Conservation (phyloP, 2,113 vertebrate genomes). For the Mugil cephalus region DNA sequence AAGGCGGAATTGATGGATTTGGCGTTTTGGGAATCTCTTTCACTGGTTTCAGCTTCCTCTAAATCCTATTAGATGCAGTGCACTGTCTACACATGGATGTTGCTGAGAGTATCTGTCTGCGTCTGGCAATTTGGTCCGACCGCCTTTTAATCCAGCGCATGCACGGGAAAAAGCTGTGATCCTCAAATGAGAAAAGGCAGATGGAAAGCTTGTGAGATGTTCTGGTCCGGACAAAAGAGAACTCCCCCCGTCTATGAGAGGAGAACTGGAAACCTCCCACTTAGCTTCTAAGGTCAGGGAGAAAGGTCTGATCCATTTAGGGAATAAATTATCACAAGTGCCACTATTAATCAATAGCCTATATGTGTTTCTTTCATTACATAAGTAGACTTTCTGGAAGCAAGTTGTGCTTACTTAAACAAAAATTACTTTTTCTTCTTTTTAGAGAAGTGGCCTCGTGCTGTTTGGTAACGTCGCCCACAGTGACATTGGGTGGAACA, state of each 20-base stretch:
- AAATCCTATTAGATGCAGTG: not conserved
- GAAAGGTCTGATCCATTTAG: constrained; percentile 1
- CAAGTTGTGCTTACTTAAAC: not conserved
- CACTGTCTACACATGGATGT: constrained; percentile 8
- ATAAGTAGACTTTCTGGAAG: too few species aligned
- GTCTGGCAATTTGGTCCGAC: constrained; percentile 15
- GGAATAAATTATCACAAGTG: not conserved
- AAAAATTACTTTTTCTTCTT: constrained; percentile 16
- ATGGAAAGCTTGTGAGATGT: constrained; percentile 31
- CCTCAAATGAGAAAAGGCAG: constrained; percentile 32
- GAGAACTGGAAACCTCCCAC: constrained; percentile 27
- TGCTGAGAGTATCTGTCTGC: constrained; percentile 31
- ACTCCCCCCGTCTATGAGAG: constrained; percentile 10
- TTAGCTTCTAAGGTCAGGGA: constrained; percentile 1
- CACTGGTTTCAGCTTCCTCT: not conserved
- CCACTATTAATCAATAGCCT: not conserved
- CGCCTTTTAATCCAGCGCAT: constrained; percentile 23
- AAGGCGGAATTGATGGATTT: not conserved
- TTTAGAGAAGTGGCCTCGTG: constrained; percentile 17
- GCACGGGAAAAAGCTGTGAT: constrained; percentile 15
- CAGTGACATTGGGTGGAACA: constrained; percentile 45
- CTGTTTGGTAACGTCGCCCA: constrained; percentile 36
- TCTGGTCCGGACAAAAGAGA: constrained; percentile 19
- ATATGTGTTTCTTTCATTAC: too few species aligned
- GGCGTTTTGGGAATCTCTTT: not conserved